Base-by-base conservation (phyloP, 2,113 vertebrate genomes). In the Cairina moschata region DNA sequence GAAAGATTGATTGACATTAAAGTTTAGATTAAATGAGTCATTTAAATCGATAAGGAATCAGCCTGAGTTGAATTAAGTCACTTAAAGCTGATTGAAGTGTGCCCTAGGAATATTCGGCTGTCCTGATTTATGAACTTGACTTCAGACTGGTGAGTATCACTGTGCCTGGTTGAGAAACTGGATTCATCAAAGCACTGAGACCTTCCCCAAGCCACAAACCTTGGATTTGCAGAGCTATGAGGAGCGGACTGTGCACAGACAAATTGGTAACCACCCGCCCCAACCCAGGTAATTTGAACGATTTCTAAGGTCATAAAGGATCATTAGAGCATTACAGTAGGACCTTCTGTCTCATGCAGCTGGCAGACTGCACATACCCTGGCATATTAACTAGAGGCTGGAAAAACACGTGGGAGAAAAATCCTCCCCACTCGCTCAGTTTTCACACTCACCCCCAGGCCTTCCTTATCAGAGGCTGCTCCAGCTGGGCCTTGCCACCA, bases 1-100 rank as follows among this genome's bases (percentile, higher is more conserved):
- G 38, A 34, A 94, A 97, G 94, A 97, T 74, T 86, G 94, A 94
- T 93, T 92, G 91, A 91, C 3, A 29, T 66, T 91, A 91, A 91
- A 94, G 95, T 4, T 81, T 89, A 87, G 95, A 92, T 93, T 91
- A 93, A 97, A 95, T 54, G 92, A 95, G 69, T 92, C 23, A 7
- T 93, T 88, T 87, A 93, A 92, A 92, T 88, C 0, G 66, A 88
- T 92, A 63, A 6, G 83, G 83, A 94, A 91, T 82, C 18, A 8
- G 58, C 17, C 44, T 9, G 86, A 87, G 76, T 80, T 91, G 93
- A 94, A 93, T 95, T 95, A 87, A 96, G 96, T 79, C 86, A 92
- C 86, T 97, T 92, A 82, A 79, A 91, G 40, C 83, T 93, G 93
- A 96, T 96, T 93, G 78, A 94, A 83, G 44, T 11, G 66, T 73